Percentiles rank a stretch among this genome's conserved stretches.
These are phyloP conservation scores for Piprites chloris DNA, from an alignment of 2,113 vertebrate species.

Conservation along the genomic window DNA sequence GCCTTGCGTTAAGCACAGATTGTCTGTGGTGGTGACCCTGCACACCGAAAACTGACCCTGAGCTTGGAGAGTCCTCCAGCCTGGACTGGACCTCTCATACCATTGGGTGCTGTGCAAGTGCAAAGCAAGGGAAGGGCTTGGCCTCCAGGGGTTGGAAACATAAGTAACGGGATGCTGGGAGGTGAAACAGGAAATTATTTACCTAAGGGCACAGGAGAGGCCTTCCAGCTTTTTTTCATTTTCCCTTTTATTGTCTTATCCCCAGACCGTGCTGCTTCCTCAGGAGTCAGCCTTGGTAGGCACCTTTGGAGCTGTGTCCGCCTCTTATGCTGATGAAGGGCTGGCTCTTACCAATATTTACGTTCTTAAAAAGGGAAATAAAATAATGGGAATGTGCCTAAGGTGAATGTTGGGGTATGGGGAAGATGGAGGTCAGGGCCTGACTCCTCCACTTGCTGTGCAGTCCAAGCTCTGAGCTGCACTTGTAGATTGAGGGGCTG, in stretches of 20 bases:
- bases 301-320: background rate
- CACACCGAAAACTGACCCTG: background rate
- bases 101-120: background rate
- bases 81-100: background rate
- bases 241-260: background rate
- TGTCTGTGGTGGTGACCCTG: background rate
- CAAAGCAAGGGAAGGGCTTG: background rate
- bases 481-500: conserved; percentile 55
- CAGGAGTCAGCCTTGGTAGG: background rate
- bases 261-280: background rate
- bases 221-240: background rate
- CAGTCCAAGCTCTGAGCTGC: background rate
- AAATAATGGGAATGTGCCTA: background rate
- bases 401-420: background rate
- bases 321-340: background rate
- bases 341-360: background rate
- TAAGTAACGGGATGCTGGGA: background rate
- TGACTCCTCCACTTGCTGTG: background rate
- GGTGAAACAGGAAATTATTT: background rate
- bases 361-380: rapidly evolving
- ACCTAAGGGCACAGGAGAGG: background rate
- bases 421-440: background rate
- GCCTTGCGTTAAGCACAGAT: background rate
- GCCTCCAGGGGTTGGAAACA: background rate
- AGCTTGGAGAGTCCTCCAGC: background rate